Evolutionary conservation across 2,113 vertebrate genomes (phyloP).

Genomic region (Andinoacara biseriatus): DNA sequence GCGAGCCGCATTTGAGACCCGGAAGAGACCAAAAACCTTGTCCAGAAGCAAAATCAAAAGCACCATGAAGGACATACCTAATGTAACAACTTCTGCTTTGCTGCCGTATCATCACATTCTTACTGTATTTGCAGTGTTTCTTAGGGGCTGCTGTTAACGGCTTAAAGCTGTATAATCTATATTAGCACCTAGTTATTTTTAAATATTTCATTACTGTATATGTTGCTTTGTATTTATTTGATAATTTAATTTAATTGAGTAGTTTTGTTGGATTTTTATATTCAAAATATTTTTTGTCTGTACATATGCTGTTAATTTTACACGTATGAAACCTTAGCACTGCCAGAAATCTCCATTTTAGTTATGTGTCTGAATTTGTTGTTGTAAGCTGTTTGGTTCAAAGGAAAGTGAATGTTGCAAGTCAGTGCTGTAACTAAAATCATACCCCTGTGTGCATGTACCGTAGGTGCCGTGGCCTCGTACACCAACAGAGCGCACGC

Average conservation of each 20-base stretch:
- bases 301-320: neutral
- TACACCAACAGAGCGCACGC: conserved; percentile 80
- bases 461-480: conserved; percentile 84
- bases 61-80: conserved; percentile 80
- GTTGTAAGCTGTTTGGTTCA: neutral
- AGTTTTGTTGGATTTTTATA: neutral
- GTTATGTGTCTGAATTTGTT: neutral
- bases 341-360: neutral
- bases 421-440: neutral
- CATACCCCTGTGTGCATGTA: conserved; percentile 1
- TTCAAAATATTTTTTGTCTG: neutral
- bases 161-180: neutral
- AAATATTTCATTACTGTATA: neutral
- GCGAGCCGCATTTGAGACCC: conserved; percentile 84
- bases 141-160: neutral
- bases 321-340: neutral
- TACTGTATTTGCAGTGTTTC: neutral
- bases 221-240: neutral
- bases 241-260: neutral
- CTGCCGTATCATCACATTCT: neutral
- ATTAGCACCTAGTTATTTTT: neutral
- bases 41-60: conserved; percentile 77
- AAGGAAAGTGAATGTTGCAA: neutral
- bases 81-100: conserved; percentile 69
- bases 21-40: conserved; percentile 79